A percentile compares a stretch with the other conserved stretches of the same genome.
Conservation (phyloP, 2,113 vertebrate genomes). For the Nicator chloris region DNA sequence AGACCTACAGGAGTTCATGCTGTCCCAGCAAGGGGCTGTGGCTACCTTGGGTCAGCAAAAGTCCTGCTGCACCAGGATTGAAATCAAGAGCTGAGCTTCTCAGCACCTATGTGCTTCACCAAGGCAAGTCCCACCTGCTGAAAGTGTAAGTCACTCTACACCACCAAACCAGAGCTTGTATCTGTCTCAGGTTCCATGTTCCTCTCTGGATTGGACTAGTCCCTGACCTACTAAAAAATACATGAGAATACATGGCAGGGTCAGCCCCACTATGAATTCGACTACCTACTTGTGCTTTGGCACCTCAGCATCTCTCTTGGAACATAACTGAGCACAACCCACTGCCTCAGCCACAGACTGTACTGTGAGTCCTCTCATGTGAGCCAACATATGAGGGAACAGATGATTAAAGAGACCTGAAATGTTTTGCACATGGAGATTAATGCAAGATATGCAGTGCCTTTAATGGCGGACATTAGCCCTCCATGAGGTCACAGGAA, state of each 20-base stretch:
- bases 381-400: not conserved
- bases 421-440: not conserved
- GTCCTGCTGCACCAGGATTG: not conserved
- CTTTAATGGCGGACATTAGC: not conserved
- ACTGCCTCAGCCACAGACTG: not conserved
- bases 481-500: not conserved
- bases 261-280: not conserved
- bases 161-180: not conserved
- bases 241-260: not conserved
- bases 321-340: rapidly evolving
- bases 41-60: not conserved
- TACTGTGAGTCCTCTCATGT: not conserved
- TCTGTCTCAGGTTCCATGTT: not conserved
- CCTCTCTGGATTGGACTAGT: not conserved
- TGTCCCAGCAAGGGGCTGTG: not conserved
- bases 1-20: not conserved
- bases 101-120: not conserved
- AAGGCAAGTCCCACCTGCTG: not conserved
- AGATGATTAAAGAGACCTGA: not conserved
- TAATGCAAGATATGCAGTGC: not conserved
- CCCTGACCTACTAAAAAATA: not conserved
- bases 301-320: not conserved
- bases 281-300: not conserved
- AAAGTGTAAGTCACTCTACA: not conserved
- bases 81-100: not conserved